Percentiles rank a stretch among this genome's conserved stretches.
Conservation (phyloP, 2,113 vertebrate species). For the Morone saxatilis region DNA sequence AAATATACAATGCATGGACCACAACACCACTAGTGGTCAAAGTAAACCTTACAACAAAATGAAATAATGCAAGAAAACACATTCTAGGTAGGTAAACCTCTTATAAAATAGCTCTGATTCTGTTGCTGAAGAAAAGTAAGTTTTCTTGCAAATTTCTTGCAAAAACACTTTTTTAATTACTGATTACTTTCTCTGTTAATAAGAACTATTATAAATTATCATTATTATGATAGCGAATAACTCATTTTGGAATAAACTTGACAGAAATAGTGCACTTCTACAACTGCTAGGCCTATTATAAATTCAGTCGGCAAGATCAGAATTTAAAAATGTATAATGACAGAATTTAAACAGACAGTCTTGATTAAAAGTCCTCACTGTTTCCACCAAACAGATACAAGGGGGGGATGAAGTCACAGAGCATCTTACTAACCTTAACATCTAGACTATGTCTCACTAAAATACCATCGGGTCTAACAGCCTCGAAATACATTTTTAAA, state of each 20-base stretch:
- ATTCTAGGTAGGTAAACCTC: neutral
- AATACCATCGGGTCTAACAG: neutral
- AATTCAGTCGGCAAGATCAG: neutral
- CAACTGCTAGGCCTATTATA: no score
- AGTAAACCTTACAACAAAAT: neutral
- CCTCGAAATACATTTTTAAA: neutral
- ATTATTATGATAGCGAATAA: neutral
- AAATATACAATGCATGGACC: neutral
- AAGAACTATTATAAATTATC: no score
- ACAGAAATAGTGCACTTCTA: neutral
- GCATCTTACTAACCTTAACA: neutral
- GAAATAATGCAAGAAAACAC: constrained; percentile 1
- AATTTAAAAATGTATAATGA: neutral
- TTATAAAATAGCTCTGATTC: neutral
- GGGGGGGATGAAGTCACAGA: no score
- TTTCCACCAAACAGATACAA: neutral
- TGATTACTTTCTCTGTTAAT: no score
- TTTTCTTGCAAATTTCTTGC: neutral
- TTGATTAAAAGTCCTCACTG: neutral
- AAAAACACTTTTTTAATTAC: neutral
- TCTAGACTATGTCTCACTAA: neutral
- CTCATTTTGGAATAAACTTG: neutral
- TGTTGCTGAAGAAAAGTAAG: neutral
- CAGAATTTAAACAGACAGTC: neutral
- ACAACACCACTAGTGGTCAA: neutral